Base-by-base conservation (phyloP, 2,888 invertebrate species). In the Hydraecia micacea region DNA sequence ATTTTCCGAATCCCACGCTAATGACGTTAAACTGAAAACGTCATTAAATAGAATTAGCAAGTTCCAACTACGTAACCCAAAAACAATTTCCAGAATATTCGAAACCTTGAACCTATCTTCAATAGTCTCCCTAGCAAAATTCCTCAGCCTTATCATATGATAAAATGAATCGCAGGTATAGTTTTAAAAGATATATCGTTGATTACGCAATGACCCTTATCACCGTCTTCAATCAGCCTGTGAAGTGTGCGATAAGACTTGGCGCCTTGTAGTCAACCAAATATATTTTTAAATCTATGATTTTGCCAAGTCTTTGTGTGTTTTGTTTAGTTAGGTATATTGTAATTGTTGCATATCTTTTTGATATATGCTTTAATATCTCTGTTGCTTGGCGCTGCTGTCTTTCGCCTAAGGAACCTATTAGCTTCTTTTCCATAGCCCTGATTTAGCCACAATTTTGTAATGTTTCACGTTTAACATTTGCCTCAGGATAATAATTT, bases 261-360 rank as follows among this genome's bases (percentile, higher is more conserved):
- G 84, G 88, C 89, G 88, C 87, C 76, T 70, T 81, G 73, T 79
- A 79, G 72, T 70, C 75, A 75, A 78, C 67, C 6, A 55, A 65
- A 83, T 66, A 72, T 84, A 88, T 88, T 84, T 86, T 72, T 72
- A 79, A 79, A 75, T 28, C 13, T 25, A n/a, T 60, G 32, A 46
- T 2, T 71, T 25, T 88, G 88, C 87, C 86, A 89, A 89, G 1
- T 66, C 39, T 85, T 55, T 60, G 69, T 84, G 15, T 49, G 52
- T 69, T 71, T 82, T 74, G 75, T 66, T 60, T 58, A n/a, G 55
- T 55, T 67, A 49, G 28, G 15, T 36, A 42, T 46, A 42, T 42
- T 65, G 32, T 60, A 46, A 7, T 25, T 49, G 32, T 55, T 66
- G 8, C 32, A 18, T 62, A 13, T 70, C 6, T 36, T 11, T 36